These are phyloP conservation scores for Paraplagusia blochii DNA, from an alignment of 2,113 vertebrate species.

Conservation along the genomic window DNA sequence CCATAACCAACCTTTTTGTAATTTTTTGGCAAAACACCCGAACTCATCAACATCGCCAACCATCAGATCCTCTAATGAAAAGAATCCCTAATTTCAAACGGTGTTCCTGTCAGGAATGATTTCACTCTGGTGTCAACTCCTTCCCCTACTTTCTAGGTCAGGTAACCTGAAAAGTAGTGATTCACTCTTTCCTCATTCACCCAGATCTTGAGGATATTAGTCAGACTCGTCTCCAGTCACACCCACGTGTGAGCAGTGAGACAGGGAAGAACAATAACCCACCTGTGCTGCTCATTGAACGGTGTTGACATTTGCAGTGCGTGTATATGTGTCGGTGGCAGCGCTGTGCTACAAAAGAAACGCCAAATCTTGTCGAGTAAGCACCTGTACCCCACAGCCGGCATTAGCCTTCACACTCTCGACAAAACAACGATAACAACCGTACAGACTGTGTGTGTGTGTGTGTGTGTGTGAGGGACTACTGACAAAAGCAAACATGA, in stretches of 20 bases:
- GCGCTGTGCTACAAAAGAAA: slow-evolving; percentile 50
- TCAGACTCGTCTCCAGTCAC: slow-evolving; percentile 35
- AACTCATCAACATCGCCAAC: no score
- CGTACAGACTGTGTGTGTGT: slow-evolving; percentile 17
- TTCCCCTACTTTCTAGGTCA: slow-evolving; percentile 43
- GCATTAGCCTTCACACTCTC: slow-evolving; percentile 50
- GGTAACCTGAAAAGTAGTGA: slow-evolving; percentile 34
- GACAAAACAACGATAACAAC: slow-evolving; percentile 48
- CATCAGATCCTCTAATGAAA: no score
- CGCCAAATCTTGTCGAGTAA: slow-evolving; percentile 42
- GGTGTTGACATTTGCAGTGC: slow-evolving; percentile 66
- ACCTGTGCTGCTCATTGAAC: slow-evolving; percentile 66
- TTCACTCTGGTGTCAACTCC: slow-evolving; percentile 25
- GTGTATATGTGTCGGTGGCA: slow-evolving; percentile 43
- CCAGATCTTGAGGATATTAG: slow-evolving; percentile 37
- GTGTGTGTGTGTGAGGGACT: slow-evolving; percentile 2
- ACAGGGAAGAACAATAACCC: slow-evolving; percentile 66
- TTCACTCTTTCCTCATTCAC: slow-evolving; percentile 36
- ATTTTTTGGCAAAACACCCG: no score
- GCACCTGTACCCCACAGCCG: slow-evolving; percentile 62
- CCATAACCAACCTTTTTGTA: no score
- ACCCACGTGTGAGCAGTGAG: slow-evolving; percentile 47
- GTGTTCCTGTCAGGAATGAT: not conserved
- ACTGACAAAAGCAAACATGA: slow-evolving; percentile 51
- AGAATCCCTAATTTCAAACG: no score